phyloP scores from a whole-genome alignment of 2,888 invertebrate species.

The Scrobipalpa costella region DNA sequence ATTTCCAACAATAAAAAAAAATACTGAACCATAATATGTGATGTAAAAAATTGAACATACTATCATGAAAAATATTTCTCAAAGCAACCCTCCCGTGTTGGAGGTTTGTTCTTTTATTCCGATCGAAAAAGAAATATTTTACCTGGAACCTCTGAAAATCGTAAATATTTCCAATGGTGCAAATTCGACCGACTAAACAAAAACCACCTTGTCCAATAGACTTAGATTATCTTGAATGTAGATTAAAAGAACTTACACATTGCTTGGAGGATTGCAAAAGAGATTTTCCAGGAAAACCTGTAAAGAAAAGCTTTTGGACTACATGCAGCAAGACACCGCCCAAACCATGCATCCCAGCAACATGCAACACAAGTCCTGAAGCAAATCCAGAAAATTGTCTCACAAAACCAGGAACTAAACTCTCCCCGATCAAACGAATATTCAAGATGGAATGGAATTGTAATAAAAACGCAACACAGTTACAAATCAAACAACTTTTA shows the following conservation, averaged over 20 bases:
- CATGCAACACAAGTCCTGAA: neutral
- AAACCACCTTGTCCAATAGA: neutral
- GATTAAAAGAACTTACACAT: neutral
- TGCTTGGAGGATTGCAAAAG: neutral
- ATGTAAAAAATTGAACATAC: neutral
- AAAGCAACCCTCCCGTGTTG: neutral
- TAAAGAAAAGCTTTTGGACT: neutral
- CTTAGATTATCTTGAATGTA: neutral
- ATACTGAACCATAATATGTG: neutral
- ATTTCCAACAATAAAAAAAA: neutral
- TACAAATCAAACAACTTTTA: neutral
- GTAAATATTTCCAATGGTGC: neutral
- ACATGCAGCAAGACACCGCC: neutral
- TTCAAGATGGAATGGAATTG: neutral
- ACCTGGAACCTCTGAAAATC: neutral
- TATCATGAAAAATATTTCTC: neutral
- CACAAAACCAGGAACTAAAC: too few relatives aligned
- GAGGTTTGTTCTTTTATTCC: neutral
- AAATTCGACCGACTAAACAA: neutral
- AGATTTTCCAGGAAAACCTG: neutral
- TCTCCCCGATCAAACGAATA: neutral
- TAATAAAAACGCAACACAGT: neutral
- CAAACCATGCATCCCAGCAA: neutral
- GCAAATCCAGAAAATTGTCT: too few relatives aligned
- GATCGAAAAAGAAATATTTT: neutral